A percentile compares a stretch with the other conserved stretches of the same genome.
phyloP scores from a whole-genome alignment of 2,797 vertebrate genomes.

The Ceyx erithaca region DNA sequence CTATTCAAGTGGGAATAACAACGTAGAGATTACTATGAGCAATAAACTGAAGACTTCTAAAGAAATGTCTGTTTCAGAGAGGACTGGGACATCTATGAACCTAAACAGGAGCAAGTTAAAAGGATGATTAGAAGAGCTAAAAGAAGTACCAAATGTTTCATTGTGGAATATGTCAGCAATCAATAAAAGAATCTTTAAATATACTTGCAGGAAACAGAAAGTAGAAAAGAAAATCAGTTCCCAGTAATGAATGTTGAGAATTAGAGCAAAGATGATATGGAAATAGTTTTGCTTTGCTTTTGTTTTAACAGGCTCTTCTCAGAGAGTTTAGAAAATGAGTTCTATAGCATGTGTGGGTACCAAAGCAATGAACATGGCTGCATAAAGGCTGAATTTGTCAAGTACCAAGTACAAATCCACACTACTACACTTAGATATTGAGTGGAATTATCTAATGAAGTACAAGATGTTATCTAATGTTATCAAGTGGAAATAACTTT shows the following conservation, averaged over 20 bases:
- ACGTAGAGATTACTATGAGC: conserved; percentile 1
- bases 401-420: background rate
- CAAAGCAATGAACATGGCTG: background rate
- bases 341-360: background rate
- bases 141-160: conserved; percentile 26
- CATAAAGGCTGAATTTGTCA: background rate
- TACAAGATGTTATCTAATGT: background rate
- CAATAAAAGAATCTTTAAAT: conserved; percentile 51
- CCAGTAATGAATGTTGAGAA: conserved; percentile 16
- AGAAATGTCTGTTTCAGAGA: conserved; percentile 43
- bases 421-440: background rate
- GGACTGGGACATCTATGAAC: conserved; percentile 28
- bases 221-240: conserved; percentile 55
- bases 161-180: conserved; percentile 33
- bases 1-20: conserved; percentile 30
- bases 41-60: conserved; percentile 4
- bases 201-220: conserved; percentile 49
- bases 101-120: conserved; percentile 29
- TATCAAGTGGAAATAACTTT: background rate
- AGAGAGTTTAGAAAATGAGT: background rate
- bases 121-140: conserved; percentile 34
- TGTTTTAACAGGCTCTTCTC: background rate
- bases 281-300: background rate
- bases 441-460: background rate
- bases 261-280: conserved; percentile 21